phyloP scores from a whole-genome alignment of 2,888 invertebrate species.

The Clivina fossor region DNA sequence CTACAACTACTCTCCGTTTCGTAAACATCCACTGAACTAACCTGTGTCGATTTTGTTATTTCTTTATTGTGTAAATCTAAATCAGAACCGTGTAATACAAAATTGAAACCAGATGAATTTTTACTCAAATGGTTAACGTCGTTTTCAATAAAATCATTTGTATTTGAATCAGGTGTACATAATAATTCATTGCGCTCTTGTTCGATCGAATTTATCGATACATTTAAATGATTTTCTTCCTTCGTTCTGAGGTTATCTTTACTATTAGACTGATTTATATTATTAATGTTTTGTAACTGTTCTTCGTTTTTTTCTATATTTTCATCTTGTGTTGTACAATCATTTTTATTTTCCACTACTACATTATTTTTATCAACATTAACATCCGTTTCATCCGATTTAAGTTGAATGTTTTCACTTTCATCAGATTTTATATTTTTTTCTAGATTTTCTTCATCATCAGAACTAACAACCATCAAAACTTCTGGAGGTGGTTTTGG shows the following conservation, averaged over 20 bases:
- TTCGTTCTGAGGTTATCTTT: too few species aligned
- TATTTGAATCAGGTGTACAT: constrained; percentile 25
- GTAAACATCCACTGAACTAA: constrained; percentile 14
- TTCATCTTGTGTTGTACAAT: neutral
- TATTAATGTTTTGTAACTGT: too few species aligned
- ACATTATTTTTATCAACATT: neutral
- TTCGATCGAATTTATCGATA: too few species aligned
- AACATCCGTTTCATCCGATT: neutral
- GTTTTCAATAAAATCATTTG: constrained; percentile 27
- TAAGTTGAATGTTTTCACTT: neutral
- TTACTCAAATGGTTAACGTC: constrained; percentile 16
- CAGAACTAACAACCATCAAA: constrained; percentile 12
- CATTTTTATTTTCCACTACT: neutral
- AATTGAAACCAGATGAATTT: constrained; percentile 17
- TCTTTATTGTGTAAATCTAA: constrained; percentile 24
- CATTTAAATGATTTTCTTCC: too few species aligned
- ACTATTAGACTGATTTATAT: too few species aligned
- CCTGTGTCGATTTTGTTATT: neutral
- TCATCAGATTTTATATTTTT: neutral
- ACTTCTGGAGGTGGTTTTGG: constrained; percentile 1
- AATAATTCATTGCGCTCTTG: constrained; percentile 20
- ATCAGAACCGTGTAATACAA: constrained; percentile 25
- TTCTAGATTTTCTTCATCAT: constrained; percentile 3
- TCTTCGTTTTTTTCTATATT: neutral
- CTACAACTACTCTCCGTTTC: constrained; percentile 31